Base-by-base conservation (phyloP, 2,888 invertebrate genomes). In the Serrognathus titanus region DNA sequence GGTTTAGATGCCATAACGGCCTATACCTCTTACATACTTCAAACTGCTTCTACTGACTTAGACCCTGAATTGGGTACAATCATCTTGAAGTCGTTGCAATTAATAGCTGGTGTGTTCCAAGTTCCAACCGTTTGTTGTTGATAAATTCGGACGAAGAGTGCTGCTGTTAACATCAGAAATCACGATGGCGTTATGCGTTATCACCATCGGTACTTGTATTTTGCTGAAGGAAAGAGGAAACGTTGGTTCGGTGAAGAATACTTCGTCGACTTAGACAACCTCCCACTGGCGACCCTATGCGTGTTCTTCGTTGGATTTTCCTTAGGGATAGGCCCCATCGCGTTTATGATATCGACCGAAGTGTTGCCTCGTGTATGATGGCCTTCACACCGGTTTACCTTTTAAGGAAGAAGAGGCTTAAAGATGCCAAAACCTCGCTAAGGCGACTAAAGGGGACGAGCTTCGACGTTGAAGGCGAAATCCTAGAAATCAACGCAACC, bases 321-420 rank as follows among this genome's bases (percentile, higher is more conserved):
- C 0, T 69, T 92, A 40, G 92, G 92, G 41, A 88, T 86, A 66
- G 92, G 92, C 0, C 92, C 92, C 0, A 88, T 93, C 35, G 92
- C 92, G 0, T 90, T 89, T 89, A 82, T 92, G 80, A 87, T 89
- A 82, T 52, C 62, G 13, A 85, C 91, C 3, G 93, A 93, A 71
- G 79, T 93, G 8, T 89, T 93, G 74, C 82, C 89, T 50, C 81
- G n/a, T n/a, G n/a, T n/a, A n/a, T n/a, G n/a, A n/a, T n/a, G n/a
- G n/a, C n/a, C n/a, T n/a, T n/a, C n/a, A n/a, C n/a, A n/a, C 94
- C 94, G 0, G 83, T 83, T 43, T 90, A 81, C 71, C 79, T 86
- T 63, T 80, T 89, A 58, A 78, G 80, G 36, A 86, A 85, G 68
- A 82, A 82, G 7, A 79, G 81, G 38, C 76, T 82, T 12, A 81